phyloP scores from a whole-genome alignment of 2,113 vertebrate species.

The Hypomesus transpacificus region DNA sequence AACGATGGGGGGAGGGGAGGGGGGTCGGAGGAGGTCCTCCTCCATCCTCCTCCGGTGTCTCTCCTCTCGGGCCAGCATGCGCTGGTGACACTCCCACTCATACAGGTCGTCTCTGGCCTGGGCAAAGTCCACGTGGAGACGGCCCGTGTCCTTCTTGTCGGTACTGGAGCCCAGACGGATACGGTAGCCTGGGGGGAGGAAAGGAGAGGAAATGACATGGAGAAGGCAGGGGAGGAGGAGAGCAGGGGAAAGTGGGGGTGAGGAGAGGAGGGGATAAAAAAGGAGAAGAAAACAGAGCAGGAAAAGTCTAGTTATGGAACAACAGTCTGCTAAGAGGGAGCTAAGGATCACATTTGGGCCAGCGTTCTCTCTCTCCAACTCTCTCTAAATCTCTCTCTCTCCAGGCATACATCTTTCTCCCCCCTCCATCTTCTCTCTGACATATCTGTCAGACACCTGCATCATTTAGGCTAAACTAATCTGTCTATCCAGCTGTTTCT shows the following conservation, averaged over 20 bases:
- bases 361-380: not conserved
- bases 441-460: constrained; percentile 5
- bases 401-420: too few relatives aligned
- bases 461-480: constrained; percentile 8
- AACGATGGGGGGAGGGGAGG: constrained; percentile 88
- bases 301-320: not conserved
- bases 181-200: constrained; percentile 78
- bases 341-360: not conserved
- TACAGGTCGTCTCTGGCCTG: constrained; percentile 95
- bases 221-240: not conserved
- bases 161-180: constrained; percentile 93
- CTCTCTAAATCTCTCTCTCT: not conserved
- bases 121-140: constrained; percentile 93
- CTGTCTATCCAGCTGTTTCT: constrained; percentile 6
- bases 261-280: not conserved
- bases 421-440: too few relatives aligned
- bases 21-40: constrained; percentile 83
- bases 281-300: too few relatives aligned
- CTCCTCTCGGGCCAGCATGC: constrained; percentile 90
- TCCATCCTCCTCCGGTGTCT: constrained; percentile 85
- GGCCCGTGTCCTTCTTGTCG: constrained; percentile 91
- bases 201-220: not conserved
- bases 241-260: not conserved
- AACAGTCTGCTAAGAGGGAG: not conserved
- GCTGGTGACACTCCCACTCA: constrained; percentile 94